These are phyloP conservation scores for Eueremaeus valkanovi DNA, from an alignment of 2,888 invertebrate species.

Conservation along the genomic window DNA sequence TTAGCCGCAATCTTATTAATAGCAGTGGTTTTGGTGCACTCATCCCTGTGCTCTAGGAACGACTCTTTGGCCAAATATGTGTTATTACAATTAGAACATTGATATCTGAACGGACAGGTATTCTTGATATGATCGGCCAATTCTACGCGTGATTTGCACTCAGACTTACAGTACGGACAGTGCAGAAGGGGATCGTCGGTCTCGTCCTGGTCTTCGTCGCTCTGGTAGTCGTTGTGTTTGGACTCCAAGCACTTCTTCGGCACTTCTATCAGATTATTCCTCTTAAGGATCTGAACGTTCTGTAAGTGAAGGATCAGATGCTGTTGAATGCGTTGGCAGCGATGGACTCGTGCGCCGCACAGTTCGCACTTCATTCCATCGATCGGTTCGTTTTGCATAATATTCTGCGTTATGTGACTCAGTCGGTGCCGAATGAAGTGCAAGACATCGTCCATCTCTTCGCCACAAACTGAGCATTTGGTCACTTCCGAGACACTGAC, in stretches of 20 bases:
- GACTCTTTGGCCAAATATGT: conserved; percentile 31
- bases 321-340: conserved; percentile 36
- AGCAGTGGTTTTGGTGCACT: background rate
- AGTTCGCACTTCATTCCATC: conserved; percentile 30
- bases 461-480: conserved; percentile 30
- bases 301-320: conserved; percentile 36
- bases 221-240: background rate
- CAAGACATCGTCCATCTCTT: conserved; percentile 16
- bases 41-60: conserved; percentile 25
- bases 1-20: background rate
- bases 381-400: background rate
- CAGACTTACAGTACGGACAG: conserved; percentile 38
- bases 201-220: conserved; percentile 23
- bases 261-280: conserved; percentile 7
- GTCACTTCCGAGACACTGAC: background rate
- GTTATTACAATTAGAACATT: conserved; percentile 31
- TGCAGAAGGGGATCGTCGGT: background rate
- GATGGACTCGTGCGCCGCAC: conserved; percentile 19
- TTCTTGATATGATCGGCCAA: conserved; percentile 36
- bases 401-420: conserved; percentile 35
- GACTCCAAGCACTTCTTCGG: background rate
- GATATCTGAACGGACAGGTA: conserved; percentile 35
- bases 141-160: conserved; percentile 2
- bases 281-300: conserved; percentile 14
- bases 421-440: conserved; percentile 38